Base-by-base conservation (phyloP, 2,113 vertebrate genomes). In the Parotia lawesii region DNA sequence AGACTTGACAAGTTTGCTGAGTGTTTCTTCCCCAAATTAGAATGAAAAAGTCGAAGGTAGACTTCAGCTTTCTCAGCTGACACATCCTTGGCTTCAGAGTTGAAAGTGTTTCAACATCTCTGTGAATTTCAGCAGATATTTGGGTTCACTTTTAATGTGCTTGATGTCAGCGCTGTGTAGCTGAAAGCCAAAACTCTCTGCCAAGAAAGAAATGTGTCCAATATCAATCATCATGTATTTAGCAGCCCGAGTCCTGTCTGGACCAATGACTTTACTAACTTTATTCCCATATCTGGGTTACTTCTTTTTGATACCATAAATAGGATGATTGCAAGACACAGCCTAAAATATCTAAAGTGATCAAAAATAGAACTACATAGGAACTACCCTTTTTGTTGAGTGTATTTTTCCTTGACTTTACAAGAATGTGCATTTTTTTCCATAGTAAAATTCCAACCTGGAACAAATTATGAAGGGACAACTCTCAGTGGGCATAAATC, bases 81-180 rank as follows among this genome's bases (percentile, higher is more conserved):
- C 95, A 95, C 57, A 93, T 97, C 91, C 77, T 95, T 96, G 94
- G 95, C 96, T 94, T 95, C 60, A 25, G 82, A 90, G 56, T 50
- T 91, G 85, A 95, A 95, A 94, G 92, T 85, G 85, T 97, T 95
- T 97, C 96, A 96, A 96, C 91, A 91, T 96, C 94, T 86, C 87
- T 54, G 53, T 83, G 93, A 94, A 95, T 97, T 96, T 95, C 94
- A 94, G 94, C 72, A 95, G 94, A 94, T 96, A 97, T 95, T 95
- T 94, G 93, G 95, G 94, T 95, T 96, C 94, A 83, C 93, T 94
- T 92, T 89, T 90, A 96, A 94, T 71, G 75, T 89, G 80, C 85
- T 88, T 91, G 95, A 94, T 92, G 85, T 96, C 93, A 94, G 80
- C 85, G 90, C 27, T 2, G 28, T 50, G 77, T 73, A 95, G 89